These are phyloP conservation scores for Myotis vivesi DNA, from an alignment of 2,797 vertebrate genomes.

Conservation along the genomic window DNA sequence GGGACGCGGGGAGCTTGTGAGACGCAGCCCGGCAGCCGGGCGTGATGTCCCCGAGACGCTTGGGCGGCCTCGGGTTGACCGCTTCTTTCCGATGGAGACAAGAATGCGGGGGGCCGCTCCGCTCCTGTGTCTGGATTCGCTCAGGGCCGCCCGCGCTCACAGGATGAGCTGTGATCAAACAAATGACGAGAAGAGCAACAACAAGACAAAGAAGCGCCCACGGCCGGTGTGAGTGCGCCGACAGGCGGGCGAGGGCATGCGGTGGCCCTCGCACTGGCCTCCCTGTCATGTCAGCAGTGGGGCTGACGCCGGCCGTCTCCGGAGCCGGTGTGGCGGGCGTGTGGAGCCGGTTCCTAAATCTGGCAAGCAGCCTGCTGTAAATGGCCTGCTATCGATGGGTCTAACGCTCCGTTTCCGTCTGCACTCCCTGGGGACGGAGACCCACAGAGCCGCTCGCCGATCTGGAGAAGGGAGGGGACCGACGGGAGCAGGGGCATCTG, in stretches of 20 bases:
- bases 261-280: rapidly evolving
- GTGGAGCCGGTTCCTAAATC: background rate
- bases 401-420: background rate
- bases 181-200: background rate
- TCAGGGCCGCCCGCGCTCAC: background rate
- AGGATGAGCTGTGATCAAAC: background rate
- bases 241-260: rapidly evolving
- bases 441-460: background rate
- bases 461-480: too few species aligned
- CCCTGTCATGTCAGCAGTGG: background rate
- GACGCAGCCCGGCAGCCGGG: too few species aligned
- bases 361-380: background rate
- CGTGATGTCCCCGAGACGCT: too few species aligned
- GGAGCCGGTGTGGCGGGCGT: background rate
- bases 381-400: background rate
- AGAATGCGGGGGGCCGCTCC: background rate
- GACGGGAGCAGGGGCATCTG: background rate
- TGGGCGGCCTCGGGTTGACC: too few species aligned
- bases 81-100: too few species aligned
- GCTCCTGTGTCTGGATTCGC: background rate
- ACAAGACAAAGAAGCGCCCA: background rate
- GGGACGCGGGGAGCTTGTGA: too few species aligned
- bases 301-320: background rate
- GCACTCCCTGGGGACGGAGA: background rate
- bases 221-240: background rate